Evolutionary conservation across 1,140 invertebrate species (phyloP), one percentile per base, ranked within the genome.

Genomic region (Coelopa frigida): DNA sequence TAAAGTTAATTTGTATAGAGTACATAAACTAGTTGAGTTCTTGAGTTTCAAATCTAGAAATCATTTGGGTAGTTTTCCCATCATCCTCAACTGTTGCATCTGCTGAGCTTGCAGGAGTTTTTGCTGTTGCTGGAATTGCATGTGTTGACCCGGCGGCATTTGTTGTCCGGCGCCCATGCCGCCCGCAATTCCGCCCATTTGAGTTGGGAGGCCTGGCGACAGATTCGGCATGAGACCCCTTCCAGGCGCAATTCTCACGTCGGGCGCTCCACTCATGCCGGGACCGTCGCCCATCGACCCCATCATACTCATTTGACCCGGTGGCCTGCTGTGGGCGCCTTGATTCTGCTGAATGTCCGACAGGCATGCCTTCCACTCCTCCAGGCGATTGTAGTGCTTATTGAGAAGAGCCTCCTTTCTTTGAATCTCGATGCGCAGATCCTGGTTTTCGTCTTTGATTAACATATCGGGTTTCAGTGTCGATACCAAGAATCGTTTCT

Each of bases 391-490:
- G 61, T 92, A 89, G 61, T 94, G 90, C 36, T 86, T 80, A 55
- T 90, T 83, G 5, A 96, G 76, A 1, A 96, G 70, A 42, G 88
- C 83, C 46, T 95, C 91, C 68, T 95, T 96, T 4, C 90, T 73
- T 3, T 80, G 73, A 15, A 94, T 73, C 68, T 96, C 92, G 32
- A 80, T 72, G 56, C 82, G 81, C 12, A 95, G 71, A 59, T 95
- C 91, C 48, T 78, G 80, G 55, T 89, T 89, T 61, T 94, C 91
- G 72, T 97, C 92, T 72, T 89, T 90, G 2, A 95, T 77, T 46
- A 93, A 78, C 54, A 94, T 78, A 69, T 95, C 91, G 0, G 92
- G 92, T 67, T 94, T 94, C 40, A 94, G 74, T 0, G 85, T 86
- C 3, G 91, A 94, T 3, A 96, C 71, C 0, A 94, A 72, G 61